phyloP scores from a whole-genome alignment of 2,888 invertebrate species.

The Sipha maydis region DNA sequence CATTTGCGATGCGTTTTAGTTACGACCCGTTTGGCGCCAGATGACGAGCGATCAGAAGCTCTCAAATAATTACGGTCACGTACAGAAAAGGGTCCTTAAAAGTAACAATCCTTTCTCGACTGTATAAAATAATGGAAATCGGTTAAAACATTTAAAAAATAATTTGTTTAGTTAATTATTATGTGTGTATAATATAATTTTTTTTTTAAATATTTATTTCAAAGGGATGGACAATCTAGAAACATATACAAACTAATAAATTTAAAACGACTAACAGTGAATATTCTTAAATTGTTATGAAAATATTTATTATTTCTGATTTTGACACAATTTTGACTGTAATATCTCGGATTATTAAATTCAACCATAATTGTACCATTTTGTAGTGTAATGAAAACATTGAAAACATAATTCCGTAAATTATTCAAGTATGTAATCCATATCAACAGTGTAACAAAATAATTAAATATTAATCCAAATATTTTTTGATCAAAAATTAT shows the following conservation, averaged over 20 bases:
- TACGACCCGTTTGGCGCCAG: constrained; percentile 45
- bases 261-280: background rate
- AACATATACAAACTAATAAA: background rate
- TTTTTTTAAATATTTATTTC: too few species aligned
- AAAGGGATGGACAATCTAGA: background rate
- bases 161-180: constrained; percentile 12
- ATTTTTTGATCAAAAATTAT: too few species aligned
- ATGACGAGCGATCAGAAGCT: constrained; percentile 27
- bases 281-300: background rate
- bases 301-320: background rate
- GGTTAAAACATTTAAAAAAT: constrained; percentile 5
- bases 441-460: background rate
- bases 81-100: background rate
- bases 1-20: background rate
- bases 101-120: constrained; percentile 1
- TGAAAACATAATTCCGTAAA: background rate
- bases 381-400: background rate
- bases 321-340: background rate
- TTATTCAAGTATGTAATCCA: background rate
- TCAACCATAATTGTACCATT: background rate
- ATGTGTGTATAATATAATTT: background rate
- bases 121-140: background rate
- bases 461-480: background rate
- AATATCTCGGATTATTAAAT: background rate
- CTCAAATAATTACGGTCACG: constrained; percentile 31